Evolutionary conservation across 2,888 invertebrate species (phyloP).

Genomic region (Physocephala rufipes): DNA sequence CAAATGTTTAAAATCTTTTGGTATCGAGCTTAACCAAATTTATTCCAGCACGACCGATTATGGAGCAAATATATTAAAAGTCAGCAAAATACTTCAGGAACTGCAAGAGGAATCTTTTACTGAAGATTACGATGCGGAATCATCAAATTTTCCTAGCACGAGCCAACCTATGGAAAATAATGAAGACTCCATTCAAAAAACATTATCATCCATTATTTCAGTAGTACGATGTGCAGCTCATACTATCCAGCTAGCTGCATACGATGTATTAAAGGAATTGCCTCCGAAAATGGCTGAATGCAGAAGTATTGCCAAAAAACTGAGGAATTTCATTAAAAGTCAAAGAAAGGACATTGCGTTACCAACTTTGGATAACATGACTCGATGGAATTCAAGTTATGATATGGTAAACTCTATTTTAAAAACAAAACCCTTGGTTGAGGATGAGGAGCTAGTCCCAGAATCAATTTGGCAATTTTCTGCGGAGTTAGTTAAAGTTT

Average conservation of each 20-base stretch:
- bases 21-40: no score
- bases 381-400: neutral
- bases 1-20: no score
- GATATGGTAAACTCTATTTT: neutral
- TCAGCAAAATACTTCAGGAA: no score
- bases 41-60: no score
- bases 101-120: no score
- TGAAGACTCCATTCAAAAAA: no score
- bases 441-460: neutral
- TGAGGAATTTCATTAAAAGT: constrained; percentile 24
- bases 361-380: no score
- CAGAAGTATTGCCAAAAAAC: constrained; percentile 21
- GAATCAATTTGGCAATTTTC: constrained; percentile 3
- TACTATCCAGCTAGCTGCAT: constrained; percentile 24
- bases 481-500: neutral
- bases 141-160: no score
- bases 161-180: no score
- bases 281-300: neutral
- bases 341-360: neutral
- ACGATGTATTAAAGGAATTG: constrained; percentile 17
- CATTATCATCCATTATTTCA: no score
- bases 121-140: no score
- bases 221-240: constrained; percentile 30
- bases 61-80: no score
- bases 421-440: neutral